phyloP scores from a whole-genome alignment of 2,113 vertebrate species.

The Bufo bufo region DNA sequence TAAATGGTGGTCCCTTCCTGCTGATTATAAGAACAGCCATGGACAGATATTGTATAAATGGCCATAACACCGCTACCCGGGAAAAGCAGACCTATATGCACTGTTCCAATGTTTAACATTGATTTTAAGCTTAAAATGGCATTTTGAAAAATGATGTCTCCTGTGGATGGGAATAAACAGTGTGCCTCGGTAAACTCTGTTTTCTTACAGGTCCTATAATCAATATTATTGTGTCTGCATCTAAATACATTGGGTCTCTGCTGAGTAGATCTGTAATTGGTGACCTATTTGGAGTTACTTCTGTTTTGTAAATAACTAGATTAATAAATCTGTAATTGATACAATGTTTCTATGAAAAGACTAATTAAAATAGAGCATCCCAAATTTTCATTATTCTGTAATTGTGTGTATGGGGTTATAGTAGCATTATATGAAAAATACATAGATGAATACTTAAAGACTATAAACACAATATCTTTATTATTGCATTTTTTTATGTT shows the following conservation, averaged over 20 bases:
- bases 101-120: conserved; percentile 24
- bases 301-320: not conserved
- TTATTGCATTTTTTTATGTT: no score
- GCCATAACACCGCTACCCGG: conserved; percentile 6
- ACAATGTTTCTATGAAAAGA: not conserved
- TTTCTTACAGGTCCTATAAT: conserved; percentile 27
- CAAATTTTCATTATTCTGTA: not conserved
- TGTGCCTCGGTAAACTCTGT: conserved; percentile 21
- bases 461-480: no score
- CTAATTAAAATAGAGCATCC: not conserved
- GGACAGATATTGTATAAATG: not conserved
- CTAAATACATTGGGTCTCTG: conserved; percentile 30
- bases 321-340: not conserved
- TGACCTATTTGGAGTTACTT: not conserved
- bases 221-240: conserved; percentile 41
- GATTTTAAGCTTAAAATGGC: conserved; percentile 41
- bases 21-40: conserved; percentile 1
- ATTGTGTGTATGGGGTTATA: not conserved
- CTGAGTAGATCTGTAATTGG: not conserved
- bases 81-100: conserved; percentile 5
- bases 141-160: conserved; percentile 46
- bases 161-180: conserved; percentile 31
- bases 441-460: not conserved
- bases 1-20: not conserved
- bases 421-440: not conserved